Percentiles rank a stretch among this genome's conserved stretches.
Evolutionary conservation across 2,113 vertebrate genomes (phyloP).

Genomic region (Merops nubicus): DNA sequence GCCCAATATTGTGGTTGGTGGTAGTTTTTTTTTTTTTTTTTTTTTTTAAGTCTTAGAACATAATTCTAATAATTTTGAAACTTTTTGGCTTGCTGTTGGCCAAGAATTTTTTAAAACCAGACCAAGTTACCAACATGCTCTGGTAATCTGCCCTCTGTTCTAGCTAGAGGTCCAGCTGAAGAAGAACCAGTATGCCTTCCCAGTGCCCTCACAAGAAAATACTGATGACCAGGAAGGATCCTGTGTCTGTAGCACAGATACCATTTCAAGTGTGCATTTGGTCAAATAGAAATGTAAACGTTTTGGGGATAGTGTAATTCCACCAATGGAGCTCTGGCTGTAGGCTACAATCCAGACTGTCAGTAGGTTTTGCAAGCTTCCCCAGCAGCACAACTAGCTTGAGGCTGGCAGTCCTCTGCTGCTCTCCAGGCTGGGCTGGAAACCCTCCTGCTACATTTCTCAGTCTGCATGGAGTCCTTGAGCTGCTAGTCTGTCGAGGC

Average conservation of each 20-base stretch:
- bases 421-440: background rate
- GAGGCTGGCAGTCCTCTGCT: background rate
- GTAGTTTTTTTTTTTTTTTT: too few relatives aligned
- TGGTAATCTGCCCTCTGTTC: background rate
- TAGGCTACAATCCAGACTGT: background rate
- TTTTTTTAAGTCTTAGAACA: background rate
- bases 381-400: background rate
- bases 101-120: background rate
- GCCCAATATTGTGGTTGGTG: background rate
- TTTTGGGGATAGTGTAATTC: background rate
- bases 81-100: background rate
- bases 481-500: background rate
- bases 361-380: background rate
- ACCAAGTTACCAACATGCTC: background rate
- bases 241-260: background rate
- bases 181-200: background rate
- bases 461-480: background rate
- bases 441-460: background rate
- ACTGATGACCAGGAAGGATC: background rate
- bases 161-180: background rate
- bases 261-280: accelerated
- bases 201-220: background rate
- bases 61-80: background rate
- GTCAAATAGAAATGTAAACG: background rate
- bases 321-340: background rate